Evolutionary conservation across 2,888 invertebrate species (phyloP).

Genomic region (Nemotelus pantherinus): DNA sequence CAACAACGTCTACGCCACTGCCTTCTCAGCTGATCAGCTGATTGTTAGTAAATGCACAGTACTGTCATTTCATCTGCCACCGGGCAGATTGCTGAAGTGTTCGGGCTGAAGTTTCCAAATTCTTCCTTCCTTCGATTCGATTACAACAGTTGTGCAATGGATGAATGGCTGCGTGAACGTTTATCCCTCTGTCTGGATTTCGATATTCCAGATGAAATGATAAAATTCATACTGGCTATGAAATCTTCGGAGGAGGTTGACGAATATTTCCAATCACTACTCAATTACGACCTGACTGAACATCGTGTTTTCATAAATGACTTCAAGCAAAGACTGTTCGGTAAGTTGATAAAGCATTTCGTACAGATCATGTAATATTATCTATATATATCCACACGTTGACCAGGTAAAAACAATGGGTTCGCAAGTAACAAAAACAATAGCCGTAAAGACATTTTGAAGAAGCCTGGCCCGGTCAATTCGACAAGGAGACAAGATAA

Average conservation of each 20-base stretch:
- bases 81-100: no score
- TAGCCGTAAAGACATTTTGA: neutral
- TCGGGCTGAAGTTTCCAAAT: no score
- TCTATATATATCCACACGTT: neutral
- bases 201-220: conserved; percentile 76
- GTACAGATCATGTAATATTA: neutral
- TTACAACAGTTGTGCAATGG: conserved; percentile 64
- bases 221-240: conserved; percentile 79
- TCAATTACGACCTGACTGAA: conserved; percentile 74
- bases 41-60: no score
- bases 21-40: no score
- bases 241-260: conserved; percentile 77
- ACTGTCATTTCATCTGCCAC: no score
- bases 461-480: neutral
- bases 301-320: conserved; percentile 75
- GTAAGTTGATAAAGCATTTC: conserved; percentile 53
- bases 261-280: conserved; percentile 79
- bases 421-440: neutral
- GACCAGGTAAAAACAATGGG: neutral
- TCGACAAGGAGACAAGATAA: neutral
- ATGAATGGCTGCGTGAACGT: conserved; percentile 73
- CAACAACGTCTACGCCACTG: no score
- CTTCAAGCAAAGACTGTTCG: conserved; percentile 68
- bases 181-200: conserved; percentile 74
- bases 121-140: no score